Evolutionary conservation across 2,888 invertebrate genomes (phyloP), one percentile per base, ranked within the genome.

Genomic region (Gymnosoma rotundatum): DNA sequence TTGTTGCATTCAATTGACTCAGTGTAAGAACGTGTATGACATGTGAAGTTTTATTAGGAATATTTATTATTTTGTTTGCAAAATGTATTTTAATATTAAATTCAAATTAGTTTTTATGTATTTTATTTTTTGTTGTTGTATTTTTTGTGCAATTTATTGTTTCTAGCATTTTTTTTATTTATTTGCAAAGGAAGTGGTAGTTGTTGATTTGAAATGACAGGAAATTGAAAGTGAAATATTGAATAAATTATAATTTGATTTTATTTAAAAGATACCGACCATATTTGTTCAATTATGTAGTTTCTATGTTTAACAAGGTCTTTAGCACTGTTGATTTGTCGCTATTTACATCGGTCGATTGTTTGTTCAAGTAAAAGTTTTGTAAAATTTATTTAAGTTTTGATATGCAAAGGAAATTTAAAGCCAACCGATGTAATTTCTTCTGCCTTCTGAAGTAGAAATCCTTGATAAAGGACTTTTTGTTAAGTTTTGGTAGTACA

Each of bases 221-320:
- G 84, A 84, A 84, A 84, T 81, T 64, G 84, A 84, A 84, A 84
- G 84, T 81, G 84, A 84, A 84, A 74, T 84, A 70, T 54, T 70
- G 84, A 70, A 84, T 81, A 81, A 25, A 74, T 84, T 81, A 81
- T 64, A 63, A 78, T 56, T 58, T 69, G 56, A 63, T 69, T 75
- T 56, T 18, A n/a, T 21, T 70, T 58, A 52, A 66, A 64, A 82
- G 70, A 45, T 60, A 64, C 75, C 81, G 81, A 66, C 58, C 42
- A 20, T 42, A 20, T 50, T 21, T 58, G 58, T 48, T 48, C 21
- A 67, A 66, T 75, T 75, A 32, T 66, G 58, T 66, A n/a, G 50
- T 50, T 58, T 54, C 38, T 60, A 76, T 75, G 75, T 75, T 75
- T 58, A 56, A 69, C 60, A 78, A 67, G 67, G 1, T 36, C 3